Percentiles rank a stretch among this genome's conserved stretches.
These are phyloP conservation scores for Halotydeus destructor DNA, from an alignment of 1,140 invertebrate genomes.

Conservation along the genomic window DNA sequence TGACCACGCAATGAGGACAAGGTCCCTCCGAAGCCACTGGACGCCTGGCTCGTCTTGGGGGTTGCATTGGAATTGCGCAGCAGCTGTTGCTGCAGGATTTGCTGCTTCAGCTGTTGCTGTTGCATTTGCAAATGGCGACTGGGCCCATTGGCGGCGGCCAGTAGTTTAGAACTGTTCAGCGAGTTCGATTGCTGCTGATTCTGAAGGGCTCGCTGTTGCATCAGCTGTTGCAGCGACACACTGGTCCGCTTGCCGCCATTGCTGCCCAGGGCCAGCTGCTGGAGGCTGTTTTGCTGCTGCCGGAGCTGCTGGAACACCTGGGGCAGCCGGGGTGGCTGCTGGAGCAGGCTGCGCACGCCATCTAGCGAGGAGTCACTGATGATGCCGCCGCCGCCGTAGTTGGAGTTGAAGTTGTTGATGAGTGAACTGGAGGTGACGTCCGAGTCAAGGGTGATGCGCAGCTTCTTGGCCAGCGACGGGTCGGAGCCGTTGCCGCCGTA, in stretches of 20 bases:
- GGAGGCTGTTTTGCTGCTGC: not conserved
- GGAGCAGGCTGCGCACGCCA: constrained; percentile 2
- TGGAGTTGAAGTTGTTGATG: too few relatives aligned
- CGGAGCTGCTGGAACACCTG: not conserved
- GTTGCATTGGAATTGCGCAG: constrained; percentile 3
- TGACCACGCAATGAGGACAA: not conserved
- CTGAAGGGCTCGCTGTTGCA: not conserved
- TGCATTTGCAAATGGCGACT: too few relatives aligned
- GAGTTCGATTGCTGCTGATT: not conserved
- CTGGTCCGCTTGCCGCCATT: not conserved
- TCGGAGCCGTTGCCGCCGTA: not conserved
- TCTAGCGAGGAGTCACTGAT: too few relatives aligned
- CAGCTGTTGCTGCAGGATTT: constrained; percentile 4
- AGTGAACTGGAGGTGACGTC: too few relatives aligned
- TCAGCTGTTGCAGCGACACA: not conserved
- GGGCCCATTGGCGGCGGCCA: too few relatives aligned
- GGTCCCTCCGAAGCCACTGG: not conserved
- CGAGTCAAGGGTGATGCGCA: not conserved
- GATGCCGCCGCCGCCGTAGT: too few relatives aligned
- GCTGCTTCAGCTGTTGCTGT: not conserved
- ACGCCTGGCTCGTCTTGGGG: not conserved
- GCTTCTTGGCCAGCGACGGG: not conserved
- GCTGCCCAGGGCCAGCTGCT: not conserved
- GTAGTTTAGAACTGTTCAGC: too few relatives aligned
- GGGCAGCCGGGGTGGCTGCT: not conserved